phyloP scores from a whole-genome alignment of 64 coral and sea anemone genomes.

The Actinia tenebrosa region DNA sequence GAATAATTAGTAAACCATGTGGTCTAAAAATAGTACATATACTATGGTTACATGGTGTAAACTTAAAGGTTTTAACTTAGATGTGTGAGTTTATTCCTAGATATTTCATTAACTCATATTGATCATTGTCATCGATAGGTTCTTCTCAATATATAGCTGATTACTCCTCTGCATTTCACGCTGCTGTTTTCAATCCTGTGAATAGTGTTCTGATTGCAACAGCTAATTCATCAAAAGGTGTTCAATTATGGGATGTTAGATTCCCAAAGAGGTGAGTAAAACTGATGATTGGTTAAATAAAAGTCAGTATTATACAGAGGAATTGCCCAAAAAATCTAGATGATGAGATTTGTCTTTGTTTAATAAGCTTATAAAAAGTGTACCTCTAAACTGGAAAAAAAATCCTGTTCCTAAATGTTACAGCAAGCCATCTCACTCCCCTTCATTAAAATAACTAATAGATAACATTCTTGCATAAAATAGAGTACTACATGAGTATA shows the following conservation, averaged over 20 bases:
- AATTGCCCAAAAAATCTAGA: no score
- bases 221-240: constrained; percentile 81
- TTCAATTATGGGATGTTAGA: constrained; percentile 84
- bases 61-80: neutral
- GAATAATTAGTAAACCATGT: no score
- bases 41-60: no score
- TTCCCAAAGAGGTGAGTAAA: constrained; percentile 53
- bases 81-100: neutral
- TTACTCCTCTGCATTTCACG: constrained; percentile 71
- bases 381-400: no score
- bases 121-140: constrained; percentile 12
- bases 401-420: no score
- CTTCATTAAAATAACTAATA: neutral
- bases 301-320: no score
- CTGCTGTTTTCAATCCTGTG: constrained; percentile 94
- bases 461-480: neutral
- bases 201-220: constrained; percentile 72
- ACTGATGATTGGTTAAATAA: neutral
- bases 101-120: neutral
- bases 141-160: constrained; percentile 63
- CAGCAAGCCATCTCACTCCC: no score
- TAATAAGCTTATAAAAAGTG: no score
- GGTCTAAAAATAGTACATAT: no score
- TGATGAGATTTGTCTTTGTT: no score
- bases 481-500: constrained; percentile 8